Conservation (phyloP, 2,113 vertebrate species). For the Phodopus roborovskii region DNA sequence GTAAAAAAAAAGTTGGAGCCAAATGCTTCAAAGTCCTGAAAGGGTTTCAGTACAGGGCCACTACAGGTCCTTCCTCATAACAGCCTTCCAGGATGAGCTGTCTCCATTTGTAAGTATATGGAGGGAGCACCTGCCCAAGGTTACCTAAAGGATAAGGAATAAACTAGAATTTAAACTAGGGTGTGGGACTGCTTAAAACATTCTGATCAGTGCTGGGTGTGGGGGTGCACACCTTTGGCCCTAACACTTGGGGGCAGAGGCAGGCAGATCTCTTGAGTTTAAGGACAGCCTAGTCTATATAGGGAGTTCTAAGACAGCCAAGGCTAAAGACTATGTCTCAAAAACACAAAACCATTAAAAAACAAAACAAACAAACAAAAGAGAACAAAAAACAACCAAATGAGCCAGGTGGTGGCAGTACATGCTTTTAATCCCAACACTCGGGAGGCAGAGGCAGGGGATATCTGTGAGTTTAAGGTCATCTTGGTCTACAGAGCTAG, state of each 20-base stretch:
- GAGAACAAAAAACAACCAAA: too few species aligned
- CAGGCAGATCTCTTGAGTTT: neutral
- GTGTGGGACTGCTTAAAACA: neutral
- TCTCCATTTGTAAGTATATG: neutral
- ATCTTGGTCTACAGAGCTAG: too few species aligned
- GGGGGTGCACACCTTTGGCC: neutral
- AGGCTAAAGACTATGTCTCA: neutral
- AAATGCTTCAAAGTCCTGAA: accelerated
- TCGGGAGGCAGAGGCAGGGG: too few species aligned
- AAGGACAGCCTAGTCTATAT: neutral
- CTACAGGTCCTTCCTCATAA: neutral
- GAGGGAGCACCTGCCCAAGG: neutral
- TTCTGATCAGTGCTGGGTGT: neutral
- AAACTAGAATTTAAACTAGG: neutral
- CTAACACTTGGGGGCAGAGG: neutral
- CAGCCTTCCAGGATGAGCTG: neutral
- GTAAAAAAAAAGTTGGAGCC: neutral
- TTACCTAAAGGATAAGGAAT: neutral
- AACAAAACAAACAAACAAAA: too few species aligned
- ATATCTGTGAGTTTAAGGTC: too few species aligned
- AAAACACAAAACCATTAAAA: neutral
- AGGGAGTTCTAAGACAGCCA: neutral
- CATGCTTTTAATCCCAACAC: too few species aligned
- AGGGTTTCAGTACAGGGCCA: accelerated
- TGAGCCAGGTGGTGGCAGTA: too few species aligned